Evolutionary conservation across 2,797 vertebrate species (phyloP), one percentile per base, ranked within the genome.

Genomic region (Sebastes paucispinis): DNA sequence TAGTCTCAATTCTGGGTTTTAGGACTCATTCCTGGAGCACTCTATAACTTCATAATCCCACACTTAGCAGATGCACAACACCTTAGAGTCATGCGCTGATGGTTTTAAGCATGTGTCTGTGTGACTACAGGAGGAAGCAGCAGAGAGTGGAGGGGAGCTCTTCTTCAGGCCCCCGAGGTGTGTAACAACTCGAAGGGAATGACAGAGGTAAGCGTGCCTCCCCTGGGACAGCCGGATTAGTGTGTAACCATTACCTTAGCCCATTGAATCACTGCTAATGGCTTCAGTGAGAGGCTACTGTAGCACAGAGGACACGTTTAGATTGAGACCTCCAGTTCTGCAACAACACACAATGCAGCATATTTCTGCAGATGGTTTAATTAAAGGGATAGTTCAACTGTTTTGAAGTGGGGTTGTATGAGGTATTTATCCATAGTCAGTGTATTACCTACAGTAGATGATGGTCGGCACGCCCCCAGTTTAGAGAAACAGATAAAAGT

Each of bases 261-360:
- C 69, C 75, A 54, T 84, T 92, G 85, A 91, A 87, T 93, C 89
- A 91, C 85, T 66, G 69, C 82, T 93, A 93, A 93, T 92, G 82
- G 88, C 76, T 77, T 82, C 77, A 71, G 83, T 75, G 88, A 92
- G 87, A 90, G 84, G 76, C 58, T 63, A 60, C 75, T 69, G 77
- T 73, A 83, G 63, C 58, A 78, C 83, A 59, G 85, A 73, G 65
- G 81, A 85, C 83, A 87, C 65, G 55, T 86, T 87, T 75, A 77
- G 74, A 86, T 59, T 66, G 82, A 90, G 80, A 86, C 80, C 74
- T 75, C 20, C 5, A 75, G 36, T 77, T 82, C 68, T 69, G 70
- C 63, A 73, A 75, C 73, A 76, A 60, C 7, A 25, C 74, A 69
- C 66, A 73, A 74, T 80, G 79, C 89, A 84, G 75, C 76, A 84